Percentiles rank a stretch among this genome's conserved stretches.
These are phyloP conservation scores for Conops quadrifasciatus DNA, from an alignment of 2,888 invertebrate species.

Conservation along the genomic window DNA sequence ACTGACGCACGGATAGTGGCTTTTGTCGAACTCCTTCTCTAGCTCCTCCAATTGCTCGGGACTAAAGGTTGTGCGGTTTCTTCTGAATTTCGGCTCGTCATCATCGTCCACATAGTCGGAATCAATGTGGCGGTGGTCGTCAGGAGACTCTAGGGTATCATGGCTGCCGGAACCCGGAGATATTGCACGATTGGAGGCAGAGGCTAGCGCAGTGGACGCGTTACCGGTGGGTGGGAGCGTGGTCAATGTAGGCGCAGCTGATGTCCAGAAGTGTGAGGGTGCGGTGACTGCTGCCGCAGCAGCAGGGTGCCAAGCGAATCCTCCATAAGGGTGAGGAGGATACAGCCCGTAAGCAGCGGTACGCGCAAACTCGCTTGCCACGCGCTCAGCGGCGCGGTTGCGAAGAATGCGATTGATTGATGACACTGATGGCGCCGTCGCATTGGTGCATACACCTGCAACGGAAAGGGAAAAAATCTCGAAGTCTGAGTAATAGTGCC, in stretches of 20 bases:
- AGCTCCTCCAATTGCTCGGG: constrained; percentile 92
- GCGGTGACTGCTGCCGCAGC: constrained; percentile 57
- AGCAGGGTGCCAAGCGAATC: constrained; percentile 69
- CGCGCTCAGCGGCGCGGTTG: constrained; percentile 94
- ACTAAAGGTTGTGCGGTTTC: constrained; percentile 93
- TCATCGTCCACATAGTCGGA: constrained; percentile 79
- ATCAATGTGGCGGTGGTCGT: constrained; percentile 67
- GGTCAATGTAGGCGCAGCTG: constrained; percentile 66
- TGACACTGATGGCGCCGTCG: constrained; percentile 94
- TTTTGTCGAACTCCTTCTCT: constrained; percentile 94
- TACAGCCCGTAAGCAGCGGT: constrained; percentile 90
- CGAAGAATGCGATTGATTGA: constrained; percentile 96
- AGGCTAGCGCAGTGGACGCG: constrained; percentile 44
- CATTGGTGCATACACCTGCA: constrained; percentile 92
- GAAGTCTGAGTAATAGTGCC: not conserved
- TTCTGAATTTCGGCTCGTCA: constrained; percentile 90
- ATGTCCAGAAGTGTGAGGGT: constrained; percentile 55
- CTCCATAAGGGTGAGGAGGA: constrained; percentile 75
- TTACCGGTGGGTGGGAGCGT: constrained; percentile 68
- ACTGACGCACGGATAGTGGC: constrained; percentile 94
- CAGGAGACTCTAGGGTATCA: constrained; percentile 63
- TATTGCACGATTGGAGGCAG: constrained; percentile 54
- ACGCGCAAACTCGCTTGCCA: constrained; percentile 93
- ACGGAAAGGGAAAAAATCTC: not conserved
- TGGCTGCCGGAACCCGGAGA: constrained; percentile 68